These are phyloP conservation scores for Drosophila orena DNA, from an alignment of 1,140 invertebrate genomes.

Conservation along the genomic window DNA sequence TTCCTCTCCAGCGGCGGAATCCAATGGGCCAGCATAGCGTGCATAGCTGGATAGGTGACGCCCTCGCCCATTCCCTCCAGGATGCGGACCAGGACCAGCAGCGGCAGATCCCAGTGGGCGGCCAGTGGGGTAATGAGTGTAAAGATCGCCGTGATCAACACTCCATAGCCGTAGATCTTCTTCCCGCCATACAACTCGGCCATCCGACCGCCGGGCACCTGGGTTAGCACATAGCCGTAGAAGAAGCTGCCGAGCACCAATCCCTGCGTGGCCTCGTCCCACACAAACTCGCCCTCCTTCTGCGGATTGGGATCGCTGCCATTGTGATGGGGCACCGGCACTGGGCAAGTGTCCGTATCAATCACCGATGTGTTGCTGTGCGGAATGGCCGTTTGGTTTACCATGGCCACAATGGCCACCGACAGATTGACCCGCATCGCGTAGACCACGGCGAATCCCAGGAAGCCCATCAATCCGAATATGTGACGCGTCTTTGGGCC, in stretches of 20 bases:
- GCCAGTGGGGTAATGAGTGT: slow-evolving; percentile 91
- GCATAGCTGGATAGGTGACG: slow-evolving; percentile 93
- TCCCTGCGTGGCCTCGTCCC: slow-evolving; percentile 92
- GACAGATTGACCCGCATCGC: slow-evolving; percentile 96
- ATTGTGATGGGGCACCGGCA: slow-evolving; percentile 85
- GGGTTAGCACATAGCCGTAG: slow-evolving; percentile 94
- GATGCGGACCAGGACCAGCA: slow-evolving; percentile 91
- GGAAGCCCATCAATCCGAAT: slow-evolving; percentile 91
- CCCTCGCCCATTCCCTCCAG: slow-evolving; percentile 95
- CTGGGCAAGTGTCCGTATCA: slow-evolving; percentile 87
- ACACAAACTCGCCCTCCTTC: slow-evolving; percentile 90
- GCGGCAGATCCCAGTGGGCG: slow-evolving; percentile 89
- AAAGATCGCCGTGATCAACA: slow-evolving; percentile 91
- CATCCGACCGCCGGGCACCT: slow-evolving; percentile 93
- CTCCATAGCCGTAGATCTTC: slow-evolving; percentile 91
- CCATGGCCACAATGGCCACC: slow-evolving; percentile 97
- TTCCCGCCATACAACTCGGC: slow-evolving; percentile 93
- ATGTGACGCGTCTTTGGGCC: slow-evolving; percentile 89
- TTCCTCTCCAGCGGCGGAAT: slow-evolving; percentile 92
- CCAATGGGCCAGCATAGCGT: slow-evolving; percentile 92
- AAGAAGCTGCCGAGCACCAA: slow-evolving; percentile 94
- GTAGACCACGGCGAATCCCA: slow-evolving; percentile 93
- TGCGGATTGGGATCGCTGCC: slow-evolving; percentile 80
- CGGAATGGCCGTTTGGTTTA: slow-evolving; percentile 90
- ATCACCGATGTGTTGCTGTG: slow-evolving; percentile 86